These are phyloP conservation scores for Phalacrocorax carbo DNA, from an alignment of 2,113 vertebrate species.

Conservation along the genomic window DNA sequence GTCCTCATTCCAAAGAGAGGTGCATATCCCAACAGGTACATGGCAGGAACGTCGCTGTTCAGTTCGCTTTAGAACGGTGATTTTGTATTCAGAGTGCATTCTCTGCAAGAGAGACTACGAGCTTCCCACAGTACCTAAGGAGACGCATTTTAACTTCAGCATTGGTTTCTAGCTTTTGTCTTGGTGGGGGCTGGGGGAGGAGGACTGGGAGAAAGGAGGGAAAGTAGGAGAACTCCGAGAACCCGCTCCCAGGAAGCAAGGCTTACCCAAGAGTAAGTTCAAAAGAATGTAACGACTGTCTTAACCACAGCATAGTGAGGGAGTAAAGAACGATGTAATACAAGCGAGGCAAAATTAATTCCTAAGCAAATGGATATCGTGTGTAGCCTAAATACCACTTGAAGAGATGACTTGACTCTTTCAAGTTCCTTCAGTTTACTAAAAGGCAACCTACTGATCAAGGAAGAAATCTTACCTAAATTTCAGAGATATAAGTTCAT, in stretches of 20 bases:
- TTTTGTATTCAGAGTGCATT: not conserved
- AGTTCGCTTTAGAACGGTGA: not conserved
- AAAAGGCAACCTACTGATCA: not conserved
- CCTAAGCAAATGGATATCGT: not conserved
- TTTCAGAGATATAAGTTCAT: not conserved
- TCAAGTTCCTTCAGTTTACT: not conserved
- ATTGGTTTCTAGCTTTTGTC: not conserved
- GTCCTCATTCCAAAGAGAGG: not conserved
- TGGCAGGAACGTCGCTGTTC: accelerated
- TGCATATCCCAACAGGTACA: not conserved
- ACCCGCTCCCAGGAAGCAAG: not conserved
- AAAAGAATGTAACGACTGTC: not conserved
- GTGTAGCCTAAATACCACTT: not conserved
- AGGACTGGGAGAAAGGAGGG: not conserved
- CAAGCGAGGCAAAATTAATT: not conserved
- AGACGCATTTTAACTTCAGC: not conserved
- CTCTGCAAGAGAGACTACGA: not conserved
- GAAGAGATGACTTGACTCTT: not conserved
- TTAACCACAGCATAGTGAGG: not conserved
- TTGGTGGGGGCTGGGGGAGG: not conserved
- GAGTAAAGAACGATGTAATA: not conserved
- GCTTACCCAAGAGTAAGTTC: not conserved
- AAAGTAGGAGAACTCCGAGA: not conserved
- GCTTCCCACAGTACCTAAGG: not conserved
- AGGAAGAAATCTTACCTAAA: not conserved